These are phyloP conservation scores for Hormiphora californensis DNA, from an alignment of 37 sponge, comb jelly and placozoan species.

Conservation along the genomic window DNA sequence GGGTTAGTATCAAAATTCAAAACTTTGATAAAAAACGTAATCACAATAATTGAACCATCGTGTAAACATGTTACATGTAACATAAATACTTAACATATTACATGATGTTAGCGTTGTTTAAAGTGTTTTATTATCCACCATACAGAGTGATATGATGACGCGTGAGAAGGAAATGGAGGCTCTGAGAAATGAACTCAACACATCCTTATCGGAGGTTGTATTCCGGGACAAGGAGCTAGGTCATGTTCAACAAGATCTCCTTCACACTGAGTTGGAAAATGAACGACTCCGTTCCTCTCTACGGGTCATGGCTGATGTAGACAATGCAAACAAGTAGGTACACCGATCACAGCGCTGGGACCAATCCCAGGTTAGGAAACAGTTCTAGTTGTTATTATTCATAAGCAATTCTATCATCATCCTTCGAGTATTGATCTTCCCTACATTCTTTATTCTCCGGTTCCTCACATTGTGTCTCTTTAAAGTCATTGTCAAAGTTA, in stretches of 20 bases:
- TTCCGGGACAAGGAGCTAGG: conserved; percentile 2
- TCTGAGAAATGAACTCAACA: background rate
- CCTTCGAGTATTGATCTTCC: no score
- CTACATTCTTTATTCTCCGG: no score
- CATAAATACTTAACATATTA: background rate
- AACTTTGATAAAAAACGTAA: background rate
- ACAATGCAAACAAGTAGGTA: background rate
- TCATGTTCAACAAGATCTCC: background rate
- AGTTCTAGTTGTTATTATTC: no score
- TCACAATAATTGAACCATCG: background rate
- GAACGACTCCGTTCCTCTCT: conserved; percentile 9
- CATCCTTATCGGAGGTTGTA: background rate
- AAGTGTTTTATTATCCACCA: background rate
- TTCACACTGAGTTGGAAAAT: conserved; percentile 49
- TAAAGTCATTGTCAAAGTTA: no score
- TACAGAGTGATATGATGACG: background rate
- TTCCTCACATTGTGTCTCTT: no score
- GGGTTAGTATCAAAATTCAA: background rate
- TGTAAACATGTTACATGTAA: background rate
- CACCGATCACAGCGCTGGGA: background rate
- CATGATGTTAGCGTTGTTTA: background rate
- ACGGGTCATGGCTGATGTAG: background rate
- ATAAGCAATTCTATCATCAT: background rate
- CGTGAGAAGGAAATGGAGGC: background rate
- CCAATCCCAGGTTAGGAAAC: no score